Percentiles rank a stretch among this genome's conserved stretches.
Evolutionary conservation across 2,113 vertebrate species (phyloP).

Genomic region (Nipponia nippon): DNA sequence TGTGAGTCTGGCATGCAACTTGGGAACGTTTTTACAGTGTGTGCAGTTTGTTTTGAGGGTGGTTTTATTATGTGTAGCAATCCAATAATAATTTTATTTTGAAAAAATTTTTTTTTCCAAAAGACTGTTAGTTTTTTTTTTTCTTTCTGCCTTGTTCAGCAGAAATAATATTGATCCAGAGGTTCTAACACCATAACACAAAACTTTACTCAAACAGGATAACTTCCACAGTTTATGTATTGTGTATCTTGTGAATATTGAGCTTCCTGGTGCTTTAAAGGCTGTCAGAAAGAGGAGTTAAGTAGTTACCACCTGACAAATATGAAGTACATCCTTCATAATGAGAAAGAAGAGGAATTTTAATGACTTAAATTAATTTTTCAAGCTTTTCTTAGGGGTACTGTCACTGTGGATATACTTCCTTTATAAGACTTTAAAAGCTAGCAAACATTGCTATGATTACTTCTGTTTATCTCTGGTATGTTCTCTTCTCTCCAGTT

Average conservation of each 20-base stretch:
- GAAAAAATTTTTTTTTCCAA: background rate
- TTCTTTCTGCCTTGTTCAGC: background rate
- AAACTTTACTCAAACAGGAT: background rate
- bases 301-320: background rate
- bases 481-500: background rate
- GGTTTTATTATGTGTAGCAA: constrained; percentile 5
- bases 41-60: background rate
- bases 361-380: background rate
- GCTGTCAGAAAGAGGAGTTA: background rate
- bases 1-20: constrained; percentile 8
- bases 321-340: background rate
- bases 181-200: background rate
- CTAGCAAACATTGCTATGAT: background rate
- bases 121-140: background rate
- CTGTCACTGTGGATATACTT: background rate
- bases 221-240: background rate
- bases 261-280: background rate
- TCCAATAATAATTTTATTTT: constrained; percentile 7
- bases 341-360: background rate
- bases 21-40: background rate
- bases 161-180: background rate
- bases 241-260: background rate
- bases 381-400: background rate
- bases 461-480: background rate
- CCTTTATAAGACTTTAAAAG: background rate